Percentiles rank a stretch among this genome's conserved stretches.
These are phyloP conservation scores for Cryptotis parvus DNA, from an alignment of 2,113 vertebrate genomes.

Conservation along the genomic window DNA sequence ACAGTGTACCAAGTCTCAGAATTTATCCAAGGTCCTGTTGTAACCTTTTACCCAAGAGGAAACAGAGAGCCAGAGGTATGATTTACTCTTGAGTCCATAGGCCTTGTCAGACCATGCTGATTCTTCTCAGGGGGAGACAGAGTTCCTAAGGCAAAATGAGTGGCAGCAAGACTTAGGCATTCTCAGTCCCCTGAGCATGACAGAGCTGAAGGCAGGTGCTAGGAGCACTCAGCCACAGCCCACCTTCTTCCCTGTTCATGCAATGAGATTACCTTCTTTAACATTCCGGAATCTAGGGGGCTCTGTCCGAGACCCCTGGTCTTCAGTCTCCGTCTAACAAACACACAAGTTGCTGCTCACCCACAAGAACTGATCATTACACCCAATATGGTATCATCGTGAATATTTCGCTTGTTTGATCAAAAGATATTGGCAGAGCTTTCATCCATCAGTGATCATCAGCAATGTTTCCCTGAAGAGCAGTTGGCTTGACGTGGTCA, in stretches of 20 bases:
- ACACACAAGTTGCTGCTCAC: too few species aligned
- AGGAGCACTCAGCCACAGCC: accelerated
- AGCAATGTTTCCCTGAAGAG: background rate
- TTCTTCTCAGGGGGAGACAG: background rate
- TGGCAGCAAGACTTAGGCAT: background rate
- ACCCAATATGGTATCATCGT: background rate
- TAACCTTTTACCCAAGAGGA: background rate
- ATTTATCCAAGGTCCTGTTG: background rate
- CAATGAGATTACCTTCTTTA: background rate
- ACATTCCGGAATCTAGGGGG: background rate
- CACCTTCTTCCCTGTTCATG: background rate
- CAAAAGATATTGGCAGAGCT: background rate
- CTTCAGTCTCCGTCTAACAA: background rate
- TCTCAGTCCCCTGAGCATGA: background rate
- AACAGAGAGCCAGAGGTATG: background rate
- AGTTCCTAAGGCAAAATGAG: background rate
- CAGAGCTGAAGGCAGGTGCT: background rate
- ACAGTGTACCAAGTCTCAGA: background rate
- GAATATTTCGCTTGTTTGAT: background rate
- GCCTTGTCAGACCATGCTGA: background rate
- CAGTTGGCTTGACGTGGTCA: too few species aligned
- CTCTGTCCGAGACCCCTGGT: accelerated
- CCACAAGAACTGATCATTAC: background rate
- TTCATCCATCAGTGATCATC: background rate
- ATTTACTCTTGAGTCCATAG: background rate